Percentiles rank a stretch among this genome's conserved stretches.
phyloP scores from a whole-genome alignment of 2,888 invertebrate species.

The Pimpla rufipes region DNA sequence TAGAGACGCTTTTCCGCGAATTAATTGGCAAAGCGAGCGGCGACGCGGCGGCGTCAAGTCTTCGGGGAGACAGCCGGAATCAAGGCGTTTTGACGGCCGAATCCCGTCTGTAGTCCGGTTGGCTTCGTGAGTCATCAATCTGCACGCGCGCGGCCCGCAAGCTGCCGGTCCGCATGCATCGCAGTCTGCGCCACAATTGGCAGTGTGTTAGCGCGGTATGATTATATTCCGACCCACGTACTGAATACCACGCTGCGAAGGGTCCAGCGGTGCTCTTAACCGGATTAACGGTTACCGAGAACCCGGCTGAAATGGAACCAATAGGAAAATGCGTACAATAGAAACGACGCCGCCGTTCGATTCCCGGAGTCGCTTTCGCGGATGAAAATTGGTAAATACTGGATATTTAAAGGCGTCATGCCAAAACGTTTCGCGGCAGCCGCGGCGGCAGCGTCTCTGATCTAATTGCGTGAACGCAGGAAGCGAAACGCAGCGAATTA shows the following conservation, averaged over 20 bases:
- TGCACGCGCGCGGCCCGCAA: constrained; percentile 34
- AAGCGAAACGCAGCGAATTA: constrained; percentile 14
- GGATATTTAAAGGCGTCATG: constrained; percentile 32
- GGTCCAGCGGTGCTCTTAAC: constrained; percentile 31
- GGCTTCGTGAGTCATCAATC: constrained; percentile 57
- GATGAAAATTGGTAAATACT: constrained; percentile 18
- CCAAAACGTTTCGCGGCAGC: constrained; percentile 21
- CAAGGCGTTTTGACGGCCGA: constrained; percentile 42
- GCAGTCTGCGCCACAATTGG: constrained; percentile 7
- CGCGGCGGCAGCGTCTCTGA: constrained; percentile 30
- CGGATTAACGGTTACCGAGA: constrained; percentile 48
- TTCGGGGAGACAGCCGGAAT: constrained; percentile 5
- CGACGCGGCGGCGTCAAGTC: background rate
- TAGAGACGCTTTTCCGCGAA: constrained; percentile 47
- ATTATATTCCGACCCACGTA: constrained; percentile 47
- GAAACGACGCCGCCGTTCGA: background rate
- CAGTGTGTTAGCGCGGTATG: constrained; percentile 2
- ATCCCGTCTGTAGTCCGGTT: constrained; percentile 44
- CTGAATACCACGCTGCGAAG: background rate
- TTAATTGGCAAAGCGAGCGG: constrained; percentile 45
- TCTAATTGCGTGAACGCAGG: constrained; percentile 24
- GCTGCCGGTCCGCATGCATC: constrained; percentile 2
- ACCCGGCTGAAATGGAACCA: constrained; percentile 30
- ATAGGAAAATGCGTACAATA: constrained; percentile 25
- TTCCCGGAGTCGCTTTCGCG: constrained; percentile 6